A percentile compares a stretch with the other conserved stretches of the same genome.
Evolutionary conservation across 2,888 invertebrate genomes (phyloP).

Genomic region (Aromia moschata): DNA sequence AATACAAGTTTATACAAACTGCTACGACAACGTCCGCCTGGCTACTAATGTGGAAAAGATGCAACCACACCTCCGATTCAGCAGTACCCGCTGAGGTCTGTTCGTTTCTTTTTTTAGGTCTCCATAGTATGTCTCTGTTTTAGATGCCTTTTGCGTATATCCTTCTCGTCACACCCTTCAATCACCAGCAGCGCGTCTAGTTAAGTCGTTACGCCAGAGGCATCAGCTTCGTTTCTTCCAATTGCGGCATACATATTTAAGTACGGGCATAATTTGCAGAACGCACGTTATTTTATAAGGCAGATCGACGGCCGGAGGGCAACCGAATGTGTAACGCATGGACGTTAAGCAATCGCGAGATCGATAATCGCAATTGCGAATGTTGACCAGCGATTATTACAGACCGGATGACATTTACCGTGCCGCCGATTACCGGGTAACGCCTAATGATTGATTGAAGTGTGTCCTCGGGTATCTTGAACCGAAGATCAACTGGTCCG

Average conservation of each 20-base stretch:
- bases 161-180: neutral
- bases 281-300: neutral
- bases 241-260: too few relatives aligned
- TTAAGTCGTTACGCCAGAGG: neutral
- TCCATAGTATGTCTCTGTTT: too few relatives aligned
- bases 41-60: too few relatives aligned
- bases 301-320: neutral
- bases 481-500: conserved; percentile 15
- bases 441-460: conserved; percentile 13
- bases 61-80: too few relatives aligned
- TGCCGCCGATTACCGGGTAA: conserved; percentile 9
- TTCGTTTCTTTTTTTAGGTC: too few relatives aligned
- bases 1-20: too few relatives aligned
- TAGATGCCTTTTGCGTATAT: too few relatives aligned
- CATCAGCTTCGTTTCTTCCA: too few relatives aligned
- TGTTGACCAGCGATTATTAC: conserved; percentile 4
- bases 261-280: neutral
- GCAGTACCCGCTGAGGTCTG: too few relatives aligned
- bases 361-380: conserved; percentile 1
- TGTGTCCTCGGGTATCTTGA: conserved; percentile 5
- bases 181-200: too few relatives aligned
- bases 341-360: conserved; percentile 5
- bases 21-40: too few relatives aligned
- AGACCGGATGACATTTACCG: conserved; percentile 17
- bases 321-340: conserved; percentile 3